Conservation (phyloP, 2,888 invertebrate genomes). For the Noctua fimbriata region DNA sequence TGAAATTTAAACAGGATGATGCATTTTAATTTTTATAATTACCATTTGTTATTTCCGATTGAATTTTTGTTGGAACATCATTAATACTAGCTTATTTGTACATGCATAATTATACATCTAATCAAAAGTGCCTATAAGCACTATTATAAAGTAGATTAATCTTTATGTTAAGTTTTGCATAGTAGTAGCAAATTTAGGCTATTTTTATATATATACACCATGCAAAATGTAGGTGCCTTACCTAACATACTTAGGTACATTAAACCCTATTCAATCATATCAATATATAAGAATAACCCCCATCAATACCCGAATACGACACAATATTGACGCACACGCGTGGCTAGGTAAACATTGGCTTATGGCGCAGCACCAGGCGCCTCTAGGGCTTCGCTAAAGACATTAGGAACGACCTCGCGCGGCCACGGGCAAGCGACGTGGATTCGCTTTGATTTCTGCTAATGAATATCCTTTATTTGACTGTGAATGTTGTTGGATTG, state of each 20-base stretch:
- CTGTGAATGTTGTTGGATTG: neutral
- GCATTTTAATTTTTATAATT: too few species aligned
- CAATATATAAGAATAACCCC: neutral
- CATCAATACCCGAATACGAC: constrained; percentile 26
- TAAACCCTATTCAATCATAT: neutral
- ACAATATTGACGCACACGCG: constrained; percentile 27
- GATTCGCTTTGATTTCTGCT: constrained; percentile 65
- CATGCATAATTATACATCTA: too few species aligned
- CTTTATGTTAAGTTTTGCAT: too few species aligned
- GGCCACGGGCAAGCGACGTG: constrained; percentile 69
- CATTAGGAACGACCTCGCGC: constrained; percentile 75
- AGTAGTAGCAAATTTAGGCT: too few species aligned
- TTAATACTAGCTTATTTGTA: too few species aligned
- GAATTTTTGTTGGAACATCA: too few species aligned
- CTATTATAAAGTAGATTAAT: too few species aligned
- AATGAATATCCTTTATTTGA: constrained; percentile 29
- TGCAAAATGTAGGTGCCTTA: neutral
- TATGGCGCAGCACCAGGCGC: constrained; percentile 56
- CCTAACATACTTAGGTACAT: neutral
- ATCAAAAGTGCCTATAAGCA: too few species aligned
- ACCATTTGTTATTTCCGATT: too few species aligned
- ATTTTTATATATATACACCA: too few species aligned
- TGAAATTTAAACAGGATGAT: too few species aligned
- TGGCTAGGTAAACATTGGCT: constrained; percentile 72
- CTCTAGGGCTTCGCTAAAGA: constrained; percentile 79